Base-by-base conservation (phyloP, 23 tunicate species). In the Styela clava region DNA sequence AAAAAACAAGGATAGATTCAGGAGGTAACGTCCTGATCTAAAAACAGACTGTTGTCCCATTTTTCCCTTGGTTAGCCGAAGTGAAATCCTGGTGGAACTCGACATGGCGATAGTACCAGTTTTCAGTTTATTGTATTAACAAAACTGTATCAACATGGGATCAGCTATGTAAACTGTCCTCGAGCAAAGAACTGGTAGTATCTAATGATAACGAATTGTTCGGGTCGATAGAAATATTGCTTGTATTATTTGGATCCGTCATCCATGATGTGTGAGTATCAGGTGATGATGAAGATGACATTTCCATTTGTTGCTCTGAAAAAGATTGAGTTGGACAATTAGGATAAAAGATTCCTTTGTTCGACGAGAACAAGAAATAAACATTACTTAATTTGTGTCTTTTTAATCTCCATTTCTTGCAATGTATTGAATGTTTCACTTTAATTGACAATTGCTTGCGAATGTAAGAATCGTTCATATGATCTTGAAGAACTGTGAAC, bases 341-440 rank as follows among this genome's bases (percentile, higher is more conserved):
- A 44, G 56, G 9, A 44, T 44, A 44, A 12, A 44, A 44, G 56
- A 5, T 44, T 44, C 9, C 56, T 44, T 44, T 44, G 56, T 12
- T 44, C 56, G 9, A 44, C 12, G 56, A 7, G 12, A 44, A 44
- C 9, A 7, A 44, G 56, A 44, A 44, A 5, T 44, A 35, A n/a
- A 73, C 22, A 1, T 76, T 56, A 76, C 81, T 88, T n/a, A 83
- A 24, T 79, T 76, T 83, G 19, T 78, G 84, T 25, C 83, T 79
- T 69, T 90, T 90, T 2, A 90, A 52, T 77, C 96, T 81, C 96
- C 96, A 90, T 61, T 90, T 90, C 84, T 90, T 90, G 89, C 96
- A 90, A 62, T 90, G 96, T 37, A 90, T 90, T 16, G 96, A 90
- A 76, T 90, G 96, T 68, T 83, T 82, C 18, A 90, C 86, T 81